Percentiles rank a stretch among this genome's conserved stretches.
phyloP scores from a whole-genome alignment of 2,113 vertebrate species.

The Chunga burmeisteri region DNA sequence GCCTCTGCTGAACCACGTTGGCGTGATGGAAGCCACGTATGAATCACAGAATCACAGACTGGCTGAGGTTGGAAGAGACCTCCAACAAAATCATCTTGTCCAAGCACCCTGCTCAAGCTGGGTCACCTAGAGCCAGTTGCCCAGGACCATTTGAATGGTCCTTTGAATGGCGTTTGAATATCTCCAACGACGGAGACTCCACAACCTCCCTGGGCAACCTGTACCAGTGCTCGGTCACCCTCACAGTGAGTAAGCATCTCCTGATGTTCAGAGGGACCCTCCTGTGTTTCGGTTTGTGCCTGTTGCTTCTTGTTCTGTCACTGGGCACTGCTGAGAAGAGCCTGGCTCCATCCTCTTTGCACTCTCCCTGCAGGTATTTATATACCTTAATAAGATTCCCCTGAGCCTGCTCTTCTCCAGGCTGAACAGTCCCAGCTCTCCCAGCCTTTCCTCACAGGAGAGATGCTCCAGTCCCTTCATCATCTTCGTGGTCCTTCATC shows the following conservation, averaged over 20 bases:
- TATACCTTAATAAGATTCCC: neutral
- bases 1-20: accelerated
- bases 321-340: too few relatives aligned
- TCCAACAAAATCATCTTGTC: neutral
- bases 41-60: neutral
- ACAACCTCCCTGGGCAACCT: neutral
- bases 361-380: neutral
- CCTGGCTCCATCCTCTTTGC: too few relatives aligned
- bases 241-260: too few relatives aligned
- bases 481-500: neutral
- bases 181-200: neutral
- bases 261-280: too few relatives aligned
- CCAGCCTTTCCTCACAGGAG: neutral
- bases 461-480: neutral
- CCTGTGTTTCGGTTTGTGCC: too few relatives aligned
- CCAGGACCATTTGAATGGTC: neutral
- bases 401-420: too few relatives aligned
- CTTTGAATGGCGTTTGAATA: neutral
- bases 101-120: neutral
- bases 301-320: too few relatives aligned
- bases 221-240: neutral
- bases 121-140: neutral
- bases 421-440: neutral
- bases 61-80: neutral
- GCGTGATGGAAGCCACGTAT: accelerated